Evolutionary conservation across 2,888 invertebrate species (phyloP).

Genomic region (Hydraecia micacea): DNA sequence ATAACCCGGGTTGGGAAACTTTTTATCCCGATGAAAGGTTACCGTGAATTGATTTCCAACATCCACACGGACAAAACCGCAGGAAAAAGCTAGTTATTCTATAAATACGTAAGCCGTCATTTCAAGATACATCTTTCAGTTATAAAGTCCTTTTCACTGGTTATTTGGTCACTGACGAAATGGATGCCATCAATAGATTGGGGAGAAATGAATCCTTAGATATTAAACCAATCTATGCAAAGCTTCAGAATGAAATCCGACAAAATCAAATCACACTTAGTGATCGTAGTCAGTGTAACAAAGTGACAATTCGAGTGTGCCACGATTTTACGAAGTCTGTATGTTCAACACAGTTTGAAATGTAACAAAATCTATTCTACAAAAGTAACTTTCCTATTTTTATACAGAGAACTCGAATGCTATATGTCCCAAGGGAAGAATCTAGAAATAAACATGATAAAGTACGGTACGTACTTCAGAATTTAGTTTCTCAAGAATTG

Average conservation of each 20-base stretch:
- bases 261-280: not conserved
- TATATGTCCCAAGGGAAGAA: not conserved
- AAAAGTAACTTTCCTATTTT: not conserved
- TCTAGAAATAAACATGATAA: not conserved
- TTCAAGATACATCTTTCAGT: not conserved
- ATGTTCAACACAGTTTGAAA: not conserved
- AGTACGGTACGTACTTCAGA: not conserved
- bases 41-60: not conserved
- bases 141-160: not conserved
- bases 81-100: not conserved
- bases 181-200: not conserved
- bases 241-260: not conserved
- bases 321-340: not conserved
- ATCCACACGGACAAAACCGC: not conserved
- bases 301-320: not conserved
- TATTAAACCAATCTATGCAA: conserved; percentile 2
- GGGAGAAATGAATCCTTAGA: not conserved
- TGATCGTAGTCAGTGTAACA: not conserved
- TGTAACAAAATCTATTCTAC: not conserved
- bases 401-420: not conserved
- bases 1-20: not conserved
- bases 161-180: not conserved
- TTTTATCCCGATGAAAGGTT: not conserved
- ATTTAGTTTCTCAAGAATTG: conserved; percentile 8
- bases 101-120: too few species aligned